Base-by-base conservation (phyloP, 2,888 invertebrate genomes). In the Perizoma affinitatum region DNA sequence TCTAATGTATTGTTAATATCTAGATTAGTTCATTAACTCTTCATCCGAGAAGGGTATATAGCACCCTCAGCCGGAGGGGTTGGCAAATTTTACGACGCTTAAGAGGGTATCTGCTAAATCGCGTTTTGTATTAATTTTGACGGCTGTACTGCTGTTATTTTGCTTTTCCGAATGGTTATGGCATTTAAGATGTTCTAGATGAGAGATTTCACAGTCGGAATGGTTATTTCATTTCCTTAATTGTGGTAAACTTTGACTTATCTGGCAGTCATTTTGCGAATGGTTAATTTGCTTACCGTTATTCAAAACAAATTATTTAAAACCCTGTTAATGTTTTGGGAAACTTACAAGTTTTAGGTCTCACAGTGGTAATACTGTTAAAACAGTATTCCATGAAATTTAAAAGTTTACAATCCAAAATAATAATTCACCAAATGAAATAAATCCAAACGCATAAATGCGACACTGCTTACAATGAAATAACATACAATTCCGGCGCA, bases 1-100 rank as follows among this genome's bases (percentile, higher is more conserved):
- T 79, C 86, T 90, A 90, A 90, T 91, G 90, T 90, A 86, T 89
- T 88, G 90, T 92, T 91, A 88, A 92, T 92, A 91, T 91, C 90
- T 79, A 87, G 87, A 91, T 91, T 90, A 91, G 88, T 90, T 90
- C 88, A 91, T 91, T 91, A 91, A 90, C 91, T 89, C 86, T 86
- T 88, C 90, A 86, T 88, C 87, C 84, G 81, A 69, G 68, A 76
- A 68, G 71, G 74, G 73, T 70, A 69, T 68, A 69, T 65, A 51
- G 55, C 71, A 62, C 67, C 70, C 68, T 74, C 72, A 71, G 75
- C 67, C 67, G 74, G 76, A 74, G 72, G 75, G 72, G 63, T 63
- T 55, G 74, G 79, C 70, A 76, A 75, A 79, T 83, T 86, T 85
- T 84, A 83, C 83, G 82, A 82, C 81, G 76, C 80, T 79, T 79